Percentiles rank a stretch among this genome's conserved stretches.
Conservation (phyloP, 2,888 invertebrate genomes). For the Pachliopta kotzebuea region DNA sequence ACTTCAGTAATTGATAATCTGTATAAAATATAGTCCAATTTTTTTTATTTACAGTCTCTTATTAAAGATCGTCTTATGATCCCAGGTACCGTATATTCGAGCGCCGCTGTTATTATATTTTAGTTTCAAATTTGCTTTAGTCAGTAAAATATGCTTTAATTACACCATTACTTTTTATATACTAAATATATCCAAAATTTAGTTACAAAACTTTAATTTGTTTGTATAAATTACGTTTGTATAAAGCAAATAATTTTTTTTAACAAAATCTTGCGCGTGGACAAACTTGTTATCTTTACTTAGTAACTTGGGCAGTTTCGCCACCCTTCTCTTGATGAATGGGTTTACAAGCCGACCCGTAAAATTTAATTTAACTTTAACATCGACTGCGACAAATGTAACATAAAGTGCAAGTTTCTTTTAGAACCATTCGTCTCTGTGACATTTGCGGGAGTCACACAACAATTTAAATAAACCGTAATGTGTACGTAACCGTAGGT, state of each 20-base stretch:
- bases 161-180: too few relatives aligned
- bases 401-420: slow-evolving; percentile 14
- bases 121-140: too few relatives aligned
- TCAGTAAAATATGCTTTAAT: too few relatives aligned
- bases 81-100: too few relatives aligned
- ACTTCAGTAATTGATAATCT: too few relatives aligned
- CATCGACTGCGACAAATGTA: slow-evolving; percentile 3
- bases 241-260: background rate
- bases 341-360: slow-evolving; percentile 16
- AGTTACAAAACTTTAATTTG: too few relatives aligned
- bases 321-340: slow-evolving; percentile 19
- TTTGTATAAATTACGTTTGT: background rate
- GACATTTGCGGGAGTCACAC: background rate
- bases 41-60: too few relatives aligned
- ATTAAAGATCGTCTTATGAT: too few relatives aligned
- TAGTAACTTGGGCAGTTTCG: background rate
- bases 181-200: too few relatives aligned
- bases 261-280: background rate
- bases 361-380: slow-evolving; percentile 7
- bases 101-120: too few relatives aligned
- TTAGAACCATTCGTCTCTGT: slow-evolving; percentile 1
- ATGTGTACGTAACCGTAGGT: too few relatives aligned
- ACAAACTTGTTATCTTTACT: slow-evolving; percentile 1
- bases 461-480: background rate
- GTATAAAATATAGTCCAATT: too few relatives aligned